A percentile compares a stretch with the other conserved stretches of the same genome.
These are phyloP conservation scores for Xerus inauris DNA, from an alignment of 2,113 vertebrate species.

Conservation along the genomic window DNA sequence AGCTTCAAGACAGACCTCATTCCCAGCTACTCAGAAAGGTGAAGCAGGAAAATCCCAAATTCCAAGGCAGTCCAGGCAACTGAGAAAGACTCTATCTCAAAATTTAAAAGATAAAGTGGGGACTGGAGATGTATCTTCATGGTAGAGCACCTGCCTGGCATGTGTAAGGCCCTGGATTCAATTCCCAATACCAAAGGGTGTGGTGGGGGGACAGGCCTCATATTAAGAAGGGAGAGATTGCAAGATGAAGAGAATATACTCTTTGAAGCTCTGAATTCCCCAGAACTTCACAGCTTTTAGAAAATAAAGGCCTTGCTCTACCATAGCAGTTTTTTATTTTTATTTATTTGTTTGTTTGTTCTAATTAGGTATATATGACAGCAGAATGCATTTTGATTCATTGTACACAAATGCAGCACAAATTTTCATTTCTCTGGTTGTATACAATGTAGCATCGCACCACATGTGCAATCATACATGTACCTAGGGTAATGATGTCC, in stretches of 20 bases:
- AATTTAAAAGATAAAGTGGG: not conserved
- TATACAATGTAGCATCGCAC: no score
- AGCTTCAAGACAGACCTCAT: not conserved
- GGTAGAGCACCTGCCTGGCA: not conserved
- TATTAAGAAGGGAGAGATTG: not conserved
- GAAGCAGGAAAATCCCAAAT: not conserved
- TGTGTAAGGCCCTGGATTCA: not conserved
- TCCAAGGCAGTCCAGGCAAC: not conserved
- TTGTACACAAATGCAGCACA: no score
- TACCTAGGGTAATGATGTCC: no score
- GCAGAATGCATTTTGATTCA: no score
- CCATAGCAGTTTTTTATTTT: not conserved
- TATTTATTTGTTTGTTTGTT: no score
- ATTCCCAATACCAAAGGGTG: not conserved
- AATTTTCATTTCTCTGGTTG: no score
- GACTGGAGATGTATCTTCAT: not conserved
- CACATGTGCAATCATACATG: no score
- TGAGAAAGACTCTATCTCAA: not conserved
- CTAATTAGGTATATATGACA: no score
- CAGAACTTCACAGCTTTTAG: not conserved
- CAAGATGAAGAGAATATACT: not conserved
- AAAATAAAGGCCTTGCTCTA: not conserved
- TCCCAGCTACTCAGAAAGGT: not conserved
- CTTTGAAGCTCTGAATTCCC: not conserved
- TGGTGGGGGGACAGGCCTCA: not conserved